Percentiles rank a stretch among this genome's conserved stretches.
Evolutionary conservation across 1,140 invertebrate species (phyloP).

Genomic region (Carposina sasakii): DNA sequence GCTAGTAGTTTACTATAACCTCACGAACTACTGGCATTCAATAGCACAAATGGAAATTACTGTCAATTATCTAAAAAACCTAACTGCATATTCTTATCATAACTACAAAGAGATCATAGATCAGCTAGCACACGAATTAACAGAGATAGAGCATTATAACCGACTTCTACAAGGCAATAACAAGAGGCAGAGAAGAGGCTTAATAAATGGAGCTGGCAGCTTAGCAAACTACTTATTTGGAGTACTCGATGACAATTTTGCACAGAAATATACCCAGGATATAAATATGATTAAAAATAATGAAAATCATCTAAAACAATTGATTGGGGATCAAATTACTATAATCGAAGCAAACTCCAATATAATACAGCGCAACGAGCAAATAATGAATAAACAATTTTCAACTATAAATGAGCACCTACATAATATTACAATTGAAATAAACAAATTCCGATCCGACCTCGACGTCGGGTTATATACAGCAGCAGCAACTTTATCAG

Average conservation of each 20-base stretch:
- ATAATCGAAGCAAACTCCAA: not conserved
- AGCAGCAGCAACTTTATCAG: conserved; percentile 13
- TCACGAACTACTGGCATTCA: conserved; percentile 5
- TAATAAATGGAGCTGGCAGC: not conserved
- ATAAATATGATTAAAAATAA: conserved; percentile 2
- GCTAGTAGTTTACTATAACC: conserved; percentile 1
- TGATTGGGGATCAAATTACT: not conserved
- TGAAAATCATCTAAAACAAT: conserved; percentile 1
- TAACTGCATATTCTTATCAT: too few relatives aligned
- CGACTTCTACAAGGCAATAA: not conserved
- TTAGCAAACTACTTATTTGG: conserved; percentile 1
- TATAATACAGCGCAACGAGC: not conserved
- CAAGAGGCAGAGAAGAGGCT: not conserved
- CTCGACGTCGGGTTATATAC: conserved; percentile 15
- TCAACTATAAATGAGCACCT: not conserved
- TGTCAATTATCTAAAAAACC: too few relatives aligned
- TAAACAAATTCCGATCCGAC: conserved; percentile 2
- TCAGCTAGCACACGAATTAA: not conserved
- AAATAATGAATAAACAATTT: not conserved
- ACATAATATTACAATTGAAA: not conserved
- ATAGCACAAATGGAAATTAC: too few relatives aligned
- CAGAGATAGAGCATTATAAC: not conserved
- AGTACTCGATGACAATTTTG: not conserved
- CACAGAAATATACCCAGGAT: not conserved
- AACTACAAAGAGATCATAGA: too few relatives aligned